Evolutionary conservation across 2,797 vertebrate genomes (phyloP), one percentile per base, ranked within the genome.

Genomic region (Sebastes steindachneri): DNA sequence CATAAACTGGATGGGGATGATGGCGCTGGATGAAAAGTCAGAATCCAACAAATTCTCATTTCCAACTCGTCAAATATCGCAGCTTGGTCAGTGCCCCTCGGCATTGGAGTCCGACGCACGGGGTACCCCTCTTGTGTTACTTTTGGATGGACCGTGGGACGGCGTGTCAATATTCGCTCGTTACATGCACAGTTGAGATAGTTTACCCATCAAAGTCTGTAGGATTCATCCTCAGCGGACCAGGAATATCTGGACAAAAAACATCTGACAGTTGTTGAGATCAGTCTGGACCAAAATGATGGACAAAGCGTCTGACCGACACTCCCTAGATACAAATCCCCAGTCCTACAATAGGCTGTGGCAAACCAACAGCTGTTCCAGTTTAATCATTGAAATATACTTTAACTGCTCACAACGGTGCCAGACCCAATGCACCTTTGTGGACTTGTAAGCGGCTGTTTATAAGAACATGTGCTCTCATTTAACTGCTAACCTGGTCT

Each of bases 221-320:
- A 25, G 23, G 23, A 25, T 25, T 25, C 23, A 25, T 25, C 23
- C 23, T 25, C 23, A 25, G 23, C 23, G 23, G 35, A 37, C 5
- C 28, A 33, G 26, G 17, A 60, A 11, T 31, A 1, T 31, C 17
- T 60, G 28, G 6, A 60, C 17, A 58, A 29, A 17, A 57, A 58
- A 0, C 28, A 59, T 59, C 58, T 2, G 26, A 19, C 1, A 21
- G 9, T 54, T 53, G n/a, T 1, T 0, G 51, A 53, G 45, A 26
- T 58, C 7, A 29, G n/a, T 35, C 12, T 23, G n/a, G n/a, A 63
- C 10, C n/a, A 35, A 23, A 37, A 0, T 1, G 0, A 12, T 37
- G 14, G 15, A 59, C 26, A 19, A 29, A 58, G 15, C 0, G 37
- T 0, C 37, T 35, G 33, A 0, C 4, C 1, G 9, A 28, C 57